These are phyloP conservation scores for Sebastes fasciatus DNA, from an alignment of 2,113 vertebrate genomes.

Conservation along the genomic window DNA sequence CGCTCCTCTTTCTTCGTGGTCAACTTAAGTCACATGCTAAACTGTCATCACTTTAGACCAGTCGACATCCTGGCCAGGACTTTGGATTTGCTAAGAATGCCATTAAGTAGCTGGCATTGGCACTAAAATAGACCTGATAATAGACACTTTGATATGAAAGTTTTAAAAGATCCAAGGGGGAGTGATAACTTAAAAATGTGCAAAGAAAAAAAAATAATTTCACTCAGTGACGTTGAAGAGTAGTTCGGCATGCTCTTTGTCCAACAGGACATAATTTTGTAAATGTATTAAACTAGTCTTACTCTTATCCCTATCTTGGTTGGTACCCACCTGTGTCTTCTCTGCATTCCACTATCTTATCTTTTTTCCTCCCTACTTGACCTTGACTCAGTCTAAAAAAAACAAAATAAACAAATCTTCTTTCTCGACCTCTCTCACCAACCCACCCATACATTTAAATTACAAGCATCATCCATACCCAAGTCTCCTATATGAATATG, in stretches of 20 bases:
- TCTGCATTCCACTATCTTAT: background rate
- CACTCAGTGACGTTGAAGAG: background rate
- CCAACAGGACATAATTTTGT: background rate
- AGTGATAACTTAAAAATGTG: background rate
- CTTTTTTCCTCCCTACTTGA: background rate
- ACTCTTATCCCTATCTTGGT: background rate
- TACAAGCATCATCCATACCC: background rate
- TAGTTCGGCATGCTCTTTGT: background rate
- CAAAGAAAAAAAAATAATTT: background rate
- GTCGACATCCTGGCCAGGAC: background rate
- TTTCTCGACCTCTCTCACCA: background rate
- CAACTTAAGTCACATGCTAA: background rate
- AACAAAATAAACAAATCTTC: background rate
- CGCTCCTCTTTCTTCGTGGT: background rate
- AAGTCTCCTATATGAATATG: background rate
- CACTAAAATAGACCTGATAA: background rate
- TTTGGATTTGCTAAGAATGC: background rate
- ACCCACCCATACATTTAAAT: background rate
- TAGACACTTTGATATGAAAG: background rate
- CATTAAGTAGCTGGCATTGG: background rate
- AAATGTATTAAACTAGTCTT: background rate
- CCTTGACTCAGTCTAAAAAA: background rate
- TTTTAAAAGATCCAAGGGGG: background rate
- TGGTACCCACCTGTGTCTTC: background rate
- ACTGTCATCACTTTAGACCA: background rate